Base-by-base conservation (phyloP, 2,888 invertebrate species). In the Ernsta delagoae region DNA sequence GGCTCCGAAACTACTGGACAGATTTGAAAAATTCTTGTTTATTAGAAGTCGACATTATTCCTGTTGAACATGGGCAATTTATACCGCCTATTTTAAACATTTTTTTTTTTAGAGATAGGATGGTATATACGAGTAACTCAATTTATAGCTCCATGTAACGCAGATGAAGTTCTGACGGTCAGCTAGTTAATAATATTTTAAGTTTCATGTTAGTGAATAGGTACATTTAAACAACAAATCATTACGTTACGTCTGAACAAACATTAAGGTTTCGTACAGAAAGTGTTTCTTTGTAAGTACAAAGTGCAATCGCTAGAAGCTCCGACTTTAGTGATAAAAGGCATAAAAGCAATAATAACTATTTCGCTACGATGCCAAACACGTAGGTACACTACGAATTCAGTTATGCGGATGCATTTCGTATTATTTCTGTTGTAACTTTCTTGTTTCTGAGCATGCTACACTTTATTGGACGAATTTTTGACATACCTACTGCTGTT, bases 361-460 rank as follows among this genome's bases (percentile, higher is more conserved):
- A 50, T 48, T 39, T 11, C 7, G 59, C 39, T 39, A 39, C 59
- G 34, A 65, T 59, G 65, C 65, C 65, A 65, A 65, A 50, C 65
- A 65, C 65, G 65, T 65, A 65, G 50, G 65, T 65, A 65, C 59
- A 65, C 50, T 48, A 57, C 31, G 31, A 59, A 65, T 65, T 65
- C 65, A 59, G 65, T 65, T 65, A 59, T 59, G 41, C 36, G 59
- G 59, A 34, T 50, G 24, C 24, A 65, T 65, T 50, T 59, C 50
- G n/a, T 41, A 24, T 65, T 50, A 39, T 59, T n/a, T 65, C 45
- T 16, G 50, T 24, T 45, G 0, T 59, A 57, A 34, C n/a, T 57
- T 56, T 57, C 39, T 34, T 59, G 39, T 50, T 48, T 39, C n/a
- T 11, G 48, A 48, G 59, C 57, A 54, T 34, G 54, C 5, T 11